Base-by-base conservation (phyloP, 1,140 invertebrate genomes). In the Pantala flavescens region DNA sequence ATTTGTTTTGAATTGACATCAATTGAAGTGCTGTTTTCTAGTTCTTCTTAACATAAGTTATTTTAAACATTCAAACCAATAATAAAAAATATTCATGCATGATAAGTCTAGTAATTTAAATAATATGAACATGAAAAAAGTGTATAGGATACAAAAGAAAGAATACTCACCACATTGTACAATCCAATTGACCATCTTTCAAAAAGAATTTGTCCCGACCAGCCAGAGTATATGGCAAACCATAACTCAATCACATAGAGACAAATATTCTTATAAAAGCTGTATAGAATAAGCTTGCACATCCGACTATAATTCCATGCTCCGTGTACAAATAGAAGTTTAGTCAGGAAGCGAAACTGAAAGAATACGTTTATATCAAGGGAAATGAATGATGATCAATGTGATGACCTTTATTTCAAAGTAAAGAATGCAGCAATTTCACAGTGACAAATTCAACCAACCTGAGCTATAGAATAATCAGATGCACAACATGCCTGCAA, bases 211-310 rank as follows among this genome's bases (percentile, higher is more conserved):
- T 99, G 97, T 28, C 98, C 98, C 63, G 95, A 97, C 94, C 97
- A 99, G 76, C 95, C 97, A 76, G 95, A 98, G 81, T 97, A 94
- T 79, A 98, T 93, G 16, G 97, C 97, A 85, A 98, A 99, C 97
- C 97, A 99, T 63, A 99, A 86, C 86, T 99, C 97, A 80, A 99
- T 99, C 63, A 99, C 94, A 84, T 99, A 99, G 0, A 99, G 86
- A 83, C 97, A 98, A 81, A 99, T 98, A 84, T 99, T 99, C 84
- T 99, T 99, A 86, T 99, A 98, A 83, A 99, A 99, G 77, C 95
- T 98, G 85, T 99, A 99, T 21, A 99, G 88, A 80, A 99, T 99
- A 49, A 99, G 87, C 86, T 99, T 99, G 83, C 94, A 97, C 85
- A 98, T 93, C 77, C 98, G 87, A 74, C 91, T 92, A 83, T 99